phyloP scores from a whole-genome alignment of 2,113 vertebrate species.

The Phalacrocorax pelagicus region DNA sequence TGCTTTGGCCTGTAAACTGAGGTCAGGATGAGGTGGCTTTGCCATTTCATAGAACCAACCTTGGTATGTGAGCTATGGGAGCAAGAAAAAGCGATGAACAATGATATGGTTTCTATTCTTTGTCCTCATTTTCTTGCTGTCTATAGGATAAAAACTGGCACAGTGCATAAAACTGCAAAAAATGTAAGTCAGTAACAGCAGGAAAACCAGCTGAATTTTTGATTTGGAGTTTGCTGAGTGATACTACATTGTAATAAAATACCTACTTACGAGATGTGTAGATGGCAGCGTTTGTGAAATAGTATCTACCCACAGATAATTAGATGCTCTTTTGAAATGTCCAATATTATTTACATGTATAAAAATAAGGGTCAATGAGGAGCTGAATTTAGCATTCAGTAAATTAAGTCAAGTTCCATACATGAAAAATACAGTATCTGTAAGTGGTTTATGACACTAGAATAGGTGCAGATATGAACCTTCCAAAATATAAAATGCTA shows the following conservation, averaged over 20 bases:
- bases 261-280: background rate
- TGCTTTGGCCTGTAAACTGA: background rate
- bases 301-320: background rate
- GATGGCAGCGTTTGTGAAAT: background rate
- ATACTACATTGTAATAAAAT: background rate
- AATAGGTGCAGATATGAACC: conserved; percentile 43
- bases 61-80: background rate
- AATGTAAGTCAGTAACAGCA: background rate
- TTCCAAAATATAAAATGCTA: conserved; percentile 27
- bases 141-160: background rate
- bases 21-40: background rate
- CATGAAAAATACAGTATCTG: background rate
- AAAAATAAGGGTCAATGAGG: background rate
- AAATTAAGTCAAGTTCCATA: background rate
- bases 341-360: background rate
- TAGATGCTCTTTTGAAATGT: background rate
- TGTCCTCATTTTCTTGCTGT: background rate
- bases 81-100: background rate
- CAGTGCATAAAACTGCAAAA: background rate
- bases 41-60: background rate
- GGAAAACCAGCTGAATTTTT: background rate
- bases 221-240: background rate
- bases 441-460: background rate
- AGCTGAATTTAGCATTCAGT: background rate
- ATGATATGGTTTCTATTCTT: background rate